These are phyloP conservation scores for Archilochus colubris DNA, from an alignment of 2,113 vertebrate species.

Conservation along the genomic window DNA sequence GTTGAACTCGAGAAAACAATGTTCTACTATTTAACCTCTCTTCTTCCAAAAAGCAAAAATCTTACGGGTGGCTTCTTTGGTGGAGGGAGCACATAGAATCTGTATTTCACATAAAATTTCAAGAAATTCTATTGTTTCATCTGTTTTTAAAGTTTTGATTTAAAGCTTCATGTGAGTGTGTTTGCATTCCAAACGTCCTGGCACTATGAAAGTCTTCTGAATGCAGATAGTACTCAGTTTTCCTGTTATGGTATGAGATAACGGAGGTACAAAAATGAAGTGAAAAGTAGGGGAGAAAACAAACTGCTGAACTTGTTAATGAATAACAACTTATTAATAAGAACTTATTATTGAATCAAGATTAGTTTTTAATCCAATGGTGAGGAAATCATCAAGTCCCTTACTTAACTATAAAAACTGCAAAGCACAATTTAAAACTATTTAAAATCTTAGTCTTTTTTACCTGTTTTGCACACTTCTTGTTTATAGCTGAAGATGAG, in stretches of 20 bases:
- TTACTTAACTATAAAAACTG: not conserved
- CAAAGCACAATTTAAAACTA: not conserved
- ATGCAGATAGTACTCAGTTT: not conserved
- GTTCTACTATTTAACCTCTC: not conserved
- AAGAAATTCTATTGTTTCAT: not conserved
- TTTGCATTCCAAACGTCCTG: not conserved
- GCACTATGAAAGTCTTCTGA: not conserved
- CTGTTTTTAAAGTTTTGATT: not conserved
- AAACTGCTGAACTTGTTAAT: not conserved
- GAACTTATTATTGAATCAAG: not conserved
- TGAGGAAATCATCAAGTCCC: not conserved
- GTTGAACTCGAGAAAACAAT: not conserved
- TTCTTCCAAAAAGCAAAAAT: not conserved
- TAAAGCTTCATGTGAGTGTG: rapidly evolving
- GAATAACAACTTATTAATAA: not conserved
- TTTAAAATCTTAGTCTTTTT: not conserved
- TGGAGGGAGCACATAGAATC: not conserved
- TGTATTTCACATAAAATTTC: not conserved
- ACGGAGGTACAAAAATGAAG: not conserved
- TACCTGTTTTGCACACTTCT: not conserved
- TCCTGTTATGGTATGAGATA: not conserved
- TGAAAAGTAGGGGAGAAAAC: not conserved
- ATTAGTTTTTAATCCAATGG: not conserved
- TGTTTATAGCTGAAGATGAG: not conserved
- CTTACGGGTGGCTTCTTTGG: not conserved